Conservation (phyloP, 2,888 invertebrate species). For the Agriotes lineatus region DNA sequence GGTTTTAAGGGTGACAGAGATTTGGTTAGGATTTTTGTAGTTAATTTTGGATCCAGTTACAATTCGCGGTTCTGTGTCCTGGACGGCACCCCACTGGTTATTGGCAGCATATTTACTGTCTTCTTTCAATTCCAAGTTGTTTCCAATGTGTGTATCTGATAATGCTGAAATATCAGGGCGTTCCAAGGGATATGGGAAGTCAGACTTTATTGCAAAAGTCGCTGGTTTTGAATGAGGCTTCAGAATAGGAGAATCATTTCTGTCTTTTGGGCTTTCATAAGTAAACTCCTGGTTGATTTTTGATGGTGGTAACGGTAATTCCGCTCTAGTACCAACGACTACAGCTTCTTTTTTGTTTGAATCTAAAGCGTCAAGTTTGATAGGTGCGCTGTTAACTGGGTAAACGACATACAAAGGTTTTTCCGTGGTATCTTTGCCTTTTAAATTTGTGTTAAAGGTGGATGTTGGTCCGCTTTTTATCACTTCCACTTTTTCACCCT, state of each 20-base stretch:
- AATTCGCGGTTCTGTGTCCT: constrained; percentile 65
- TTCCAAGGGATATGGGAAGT: constrained; percentile 76
- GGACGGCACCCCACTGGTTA: constrained; percentile 64
- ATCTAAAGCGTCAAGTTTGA: constrained; percentile 66
- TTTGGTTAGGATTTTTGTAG: constrained; percentile 53
- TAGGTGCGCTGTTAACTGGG: constrained; percentile 70
- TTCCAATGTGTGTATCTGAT: constrained; percentile 58
- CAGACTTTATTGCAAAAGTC: constrained; percentile 66
- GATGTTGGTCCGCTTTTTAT: constrained; percentile 59
- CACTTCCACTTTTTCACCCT: constrained; percentile 61
- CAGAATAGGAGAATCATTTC: constrained; percentile 64
- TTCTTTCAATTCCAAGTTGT: constrained; percentile 61
- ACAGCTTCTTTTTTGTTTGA: constrained; percentile 67
- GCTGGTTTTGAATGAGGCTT: constrained; percentile 63
- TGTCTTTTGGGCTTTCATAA: constrained; percentile 49
- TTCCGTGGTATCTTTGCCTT: constrained; percentile 56
- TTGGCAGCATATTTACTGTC: constrained; percentile 51
- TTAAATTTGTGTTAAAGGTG: constrained; percentile 39
- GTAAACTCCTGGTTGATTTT: constrained; percentile 49
- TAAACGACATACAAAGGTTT: constrained; percentile 71
- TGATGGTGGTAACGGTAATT: constrained; percentile 64
- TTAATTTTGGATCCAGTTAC: constrained; percentile 59
- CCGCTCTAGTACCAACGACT: constrained; percentile 70
- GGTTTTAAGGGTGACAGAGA: constrained; percentile 64
- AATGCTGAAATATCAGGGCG: constrained; percentile 69